Percentiles rank a stretch among this genome's conserved stretches.
These are phyloP conservation scores for Prosapia bicincta DNA, from an alignment of 2,888 invertebrate genomes.

Conservation along the genomic window DNA sequence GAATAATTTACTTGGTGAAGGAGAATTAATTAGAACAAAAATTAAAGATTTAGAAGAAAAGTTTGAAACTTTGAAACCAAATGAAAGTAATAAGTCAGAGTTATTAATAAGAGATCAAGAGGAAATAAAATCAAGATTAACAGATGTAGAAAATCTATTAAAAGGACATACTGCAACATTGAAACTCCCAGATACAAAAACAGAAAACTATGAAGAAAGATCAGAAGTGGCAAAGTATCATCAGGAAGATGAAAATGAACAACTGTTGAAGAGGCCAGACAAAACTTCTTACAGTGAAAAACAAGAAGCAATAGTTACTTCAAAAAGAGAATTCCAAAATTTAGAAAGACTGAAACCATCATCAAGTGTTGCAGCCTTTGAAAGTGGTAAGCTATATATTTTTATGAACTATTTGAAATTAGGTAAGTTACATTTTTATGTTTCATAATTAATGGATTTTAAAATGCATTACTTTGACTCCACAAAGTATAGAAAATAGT, in stretches of 20 bases:
- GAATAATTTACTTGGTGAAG: slow-evolving; percentile 5
- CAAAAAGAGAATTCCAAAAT: background rate
- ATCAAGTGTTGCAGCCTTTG: background rate
- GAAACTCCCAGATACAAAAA: background rate
- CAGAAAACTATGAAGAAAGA: background rate
- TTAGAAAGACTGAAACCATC: background rate
- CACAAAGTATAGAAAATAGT: no score
- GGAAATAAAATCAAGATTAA: background rate
- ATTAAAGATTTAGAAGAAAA: slow-evolving; percentile 6
- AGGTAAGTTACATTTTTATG: no score
- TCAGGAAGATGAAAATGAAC: background rate
- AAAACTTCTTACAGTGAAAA: background rate
- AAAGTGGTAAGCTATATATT: background rate
- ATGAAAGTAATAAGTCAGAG: background rate
- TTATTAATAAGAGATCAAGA: background rate
- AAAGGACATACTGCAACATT: background rate
- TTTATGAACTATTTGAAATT: no score
- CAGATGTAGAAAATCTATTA: background rate
- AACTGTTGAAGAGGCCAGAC: background rate
- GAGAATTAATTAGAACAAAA: slow-evolving; percentile 12
- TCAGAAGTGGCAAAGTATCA: background rate
- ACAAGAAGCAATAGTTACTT: no score
- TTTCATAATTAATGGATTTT: no score
- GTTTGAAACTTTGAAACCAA: background rate
- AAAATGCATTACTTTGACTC: no score